Evolutionary conservation across 2,113 vertebrate species (phyloP).

Genomic region (Eurypyga helias): DNA sequence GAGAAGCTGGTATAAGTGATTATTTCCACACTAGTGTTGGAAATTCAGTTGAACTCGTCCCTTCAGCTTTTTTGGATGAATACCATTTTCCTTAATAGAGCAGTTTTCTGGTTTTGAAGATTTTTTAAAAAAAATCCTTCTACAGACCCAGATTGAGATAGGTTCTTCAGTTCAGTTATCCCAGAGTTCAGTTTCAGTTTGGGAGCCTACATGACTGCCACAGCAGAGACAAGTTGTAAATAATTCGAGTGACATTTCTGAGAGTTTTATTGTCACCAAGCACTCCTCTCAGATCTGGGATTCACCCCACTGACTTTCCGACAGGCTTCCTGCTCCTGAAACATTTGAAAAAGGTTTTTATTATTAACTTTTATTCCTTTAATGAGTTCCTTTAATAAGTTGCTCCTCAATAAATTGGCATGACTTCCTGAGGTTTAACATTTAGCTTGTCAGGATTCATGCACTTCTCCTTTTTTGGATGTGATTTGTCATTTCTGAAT

Average conservation of each 20-base stretch:
- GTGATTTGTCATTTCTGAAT: background rate
- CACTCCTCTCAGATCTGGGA: slow-evolving; percentile 16
- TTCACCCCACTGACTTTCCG: slow-evolving; percentile 37
- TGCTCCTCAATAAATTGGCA: slow-evolving; percentile 19
- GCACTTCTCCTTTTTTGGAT: background rate
- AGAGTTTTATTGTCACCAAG: background rate
- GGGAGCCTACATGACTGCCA: background rate
- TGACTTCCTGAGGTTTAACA: slow-evolving; percentile 10
- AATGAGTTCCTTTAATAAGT: slow-evolving; percentile 35
- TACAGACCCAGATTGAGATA: background rate
- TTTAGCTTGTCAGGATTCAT: slow-evolving; percentile 24
- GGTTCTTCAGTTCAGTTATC: background rate
- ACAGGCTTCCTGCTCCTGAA: slow-evolving; percentile 33
- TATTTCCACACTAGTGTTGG: background rate
- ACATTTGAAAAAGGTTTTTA: slow-evolving; percentile 51
- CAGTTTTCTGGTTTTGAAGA: background rate
- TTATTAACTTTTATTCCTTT: slow-evolving; percentile 47
- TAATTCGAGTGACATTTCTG: background rate
- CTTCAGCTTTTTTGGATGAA: background rate
- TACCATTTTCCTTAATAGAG: background rate
- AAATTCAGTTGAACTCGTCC: background rate
- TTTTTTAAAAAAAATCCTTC: background rate
- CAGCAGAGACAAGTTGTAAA: background rate
- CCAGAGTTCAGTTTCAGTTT: background rate
- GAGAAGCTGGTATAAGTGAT: background rate